Base-by-base conservation (phyloP, 2,888 invertebrate genomes). In the Drosophila incognita region DNA sequence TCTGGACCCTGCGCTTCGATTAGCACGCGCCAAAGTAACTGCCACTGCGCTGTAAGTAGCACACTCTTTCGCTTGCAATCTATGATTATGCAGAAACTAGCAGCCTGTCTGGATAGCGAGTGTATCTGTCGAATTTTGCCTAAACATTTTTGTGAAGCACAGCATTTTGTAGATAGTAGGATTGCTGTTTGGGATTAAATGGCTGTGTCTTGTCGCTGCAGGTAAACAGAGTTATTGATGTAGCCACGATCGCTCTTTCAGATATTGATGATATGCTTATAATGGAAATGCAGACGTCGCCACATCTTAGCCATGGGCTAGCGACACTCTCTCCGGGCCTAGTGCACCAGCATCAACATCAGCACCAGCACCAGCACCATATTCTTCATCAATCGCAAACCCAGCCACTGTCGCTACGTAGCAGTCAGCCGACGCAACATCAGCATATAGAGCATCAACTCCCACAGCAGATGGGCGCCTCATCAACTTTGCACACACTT, bases 261-360 rank as follows among this genome's bases (percentile, higher is more conserved):
- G 89, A 62, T 69, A 53, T 69, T 76, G 56, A 72, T 80, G 90
- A 85, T 89, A 92, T 92, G 92, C 88, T 92, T 81, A 92, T 87
- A 73, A 93, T 92, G 93, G 92, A 92, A 86, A 87, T 93, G 81
- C 93, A 92, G 79, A 87, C 92, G 72, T 79, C 92, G 72, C 76
- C 92, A 76, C 91, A 92, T 88, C 87, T 91, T 69, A 90, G 87
- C 83, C 92, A 91, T 83, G 89, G 84, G 74, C 76, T 92, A 80
- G 69, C 91, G 77, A 66, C 91, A 82, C 76, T 90, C 74, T 81
- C 90, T 76, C 85, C 90, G 74, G 69, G 66, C 60, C 21, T 74
- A 33, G 49, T 75, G 27, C 76, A 77, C 31, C 82, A 65, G 58
- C 70, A 77, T 74, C 49, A n/a, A 48, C 66, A 68, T 42, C 53